Evolutionary conservation across 2,113 vertebrate species (phyloP), one percentile per base, ranked within the genome.

Genomic region (Psephotus haematonotus): DNA sequence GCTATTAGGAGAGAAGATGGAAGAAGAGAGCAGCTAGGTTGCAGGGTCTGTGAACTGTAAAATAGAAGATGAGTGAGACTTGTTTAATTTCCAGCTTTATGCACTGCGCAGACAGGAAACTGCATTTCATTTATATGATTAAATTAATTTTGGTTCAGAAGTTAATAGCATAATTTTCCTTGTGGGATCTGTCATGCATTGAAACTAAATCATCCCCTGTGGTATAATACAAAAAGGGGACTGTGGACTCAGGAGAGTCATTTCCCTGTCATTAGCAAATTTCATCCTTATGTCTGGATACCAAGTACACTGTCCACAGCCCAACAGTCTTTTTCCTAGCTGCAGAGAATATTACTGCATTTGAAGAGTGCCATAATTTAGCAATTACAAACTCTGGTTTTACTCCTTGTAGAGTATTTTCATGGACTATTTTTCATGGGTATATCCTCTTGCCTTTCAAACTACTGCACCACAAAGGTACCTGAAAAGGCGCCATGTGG

Each of bases 211-310:
- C 88, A 92, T 59, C 55, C 93, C 50, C 82, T 3, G 2, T 3
- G 4, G 83, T 94, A 64, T 60, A 81, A 92, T 77, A 84, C 1
- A 8, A 68, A 96, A 81, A 65, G 55, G 82, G 60, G 60, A 70
- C 85, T 88, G 47, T 44, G 71, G 63, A 43, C 88, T 59, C 94
- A 64, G 68, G 79, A 88, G 93, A 81, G 43, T 60, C 79, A 88
- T 96, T 95, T 93, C 76, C 79, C 85, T 88, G 90, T 92, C 82
- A 86, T 86, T 96, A 96, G 65, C 72, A 90, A 97, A 97, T 96
- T 96, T 95, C 88, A 88, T 95, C 90, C 76, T 92, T 90, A 88
- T 93, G 79, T 87, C 81, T 87, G 81, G 52, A 87, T 87, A n/a
- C 17, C 0, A 0, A 91, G 29, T 65, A 31, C 49, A 69, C 49